Conservation (phyloP, 2,888 invertebrate species). For the Lomographa bimaculata region DNA sequence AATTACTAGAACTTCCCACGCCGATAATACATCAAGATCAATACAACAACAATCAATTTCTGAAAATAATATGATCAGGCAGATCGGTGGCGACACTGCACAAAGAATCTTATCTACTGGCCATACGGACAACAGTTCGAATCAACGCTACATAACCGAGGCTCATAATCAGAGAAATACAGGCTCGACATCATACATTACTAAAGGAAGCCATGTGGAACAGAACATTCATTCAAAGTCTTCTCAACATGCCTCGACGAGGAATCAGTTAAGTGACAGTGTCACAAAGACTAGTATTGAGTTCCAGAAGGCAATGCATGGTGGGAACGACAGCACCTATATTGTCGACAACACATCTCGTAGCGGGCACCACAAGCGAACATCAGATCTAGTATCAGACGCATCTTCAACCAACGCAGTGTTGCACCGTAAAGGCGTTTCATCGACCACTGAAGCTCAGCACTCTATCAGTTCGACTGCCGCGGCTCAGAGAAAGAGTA, state of each 20-base stretch:
- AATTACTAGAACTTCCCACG: slow-evolving; percentile 37
- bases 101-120: slow-evolving; percentile 53
- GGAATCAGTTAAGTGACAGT: slow-evolving; percentile 70
- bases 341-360: slow-evolving; percentile 56
- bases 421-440: slow-evolving; percentile 88
- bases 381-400: slow-evolving; percentile 89
- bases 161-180: slow-evolving; percentile 40
- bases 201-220: slow-evolving; percentile 47
- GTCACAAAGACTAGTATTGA: slow-evolving; percentile 80
- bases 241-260: slow-evolving; percentile 60
- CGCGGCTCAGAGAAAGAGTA: slow-evolving; percentile 91
- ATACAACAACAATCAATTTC: slow-evolving; percentile 44
- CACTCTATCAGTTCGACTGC: slow-evolving; percentile 89
- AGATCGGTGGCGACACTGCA: slow-evolving; percentile 43
- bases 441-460: slow-evolving; percentile 87
- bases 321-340: slow-evolving; percentile 44
- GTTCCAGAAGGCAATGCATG: slow-evolving; percentile 80
- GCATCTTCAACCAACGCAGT: slow-evolving; percentile 90
- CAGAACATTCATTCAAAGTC: slow-evolving; percentile 49
- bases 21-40: slow-evolving; percentile 43
- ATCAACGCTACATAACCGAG: slow-evolving; percentile 29
- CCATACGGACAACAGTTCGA: slow-evolving; percentile 38
- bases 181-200: slow-evolving; percentile 38
- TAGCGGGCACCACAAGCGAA: slow-evolving; percentile 86
- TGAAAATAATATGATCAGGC: slow-evolving; percentile 34